A percentile compares a stretch with the other conserved stretches of the same genome.
These are phyloP conservation scores for Herpetotheres cachinnans DNA, from an alignment of 2,113 vertebrate genomes.

Conservation along the genomic window DNA sequence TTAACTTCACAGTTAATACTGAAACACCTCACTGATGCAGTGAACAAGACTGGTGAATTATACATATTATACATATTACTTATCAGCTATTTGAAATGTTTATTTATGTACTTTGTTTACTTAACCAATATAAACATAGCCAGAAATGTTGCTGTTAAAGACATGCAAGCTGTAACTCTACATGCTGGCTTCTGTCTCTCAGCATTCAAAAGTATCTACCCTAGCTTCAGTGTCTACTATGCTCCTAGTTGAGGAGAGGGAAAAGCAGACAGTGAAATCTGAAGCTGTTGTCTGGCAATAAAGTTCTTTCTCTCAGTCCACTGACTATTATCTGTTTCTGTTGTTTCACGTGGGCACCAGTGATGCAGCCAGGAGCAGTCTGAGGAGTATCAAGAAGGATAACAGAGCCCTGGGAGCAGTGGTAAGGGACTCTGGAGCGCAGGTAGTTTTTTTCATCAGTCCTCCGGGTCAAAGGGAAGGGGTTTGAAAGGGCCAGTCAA, in stretches of 20 bases:
- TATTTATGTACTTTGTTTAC: not conserved
- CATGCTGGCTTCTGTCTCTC: not conserved
- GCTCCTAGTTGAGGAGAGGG: not conserved
- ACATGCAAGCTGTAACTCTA: not conserved
- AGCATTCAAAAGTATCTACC: not conserved
- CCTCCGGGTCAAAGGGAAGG: not conserved
- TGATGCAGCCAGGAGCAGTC: fast-evolving
- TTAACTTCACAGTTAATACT: not conserved
- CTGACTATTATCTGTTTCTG: not conserved
- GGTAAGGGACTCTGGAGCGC: not conserved
- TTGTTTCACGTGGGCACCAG: not conserved
- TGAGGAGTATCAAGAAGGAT: not conserved
- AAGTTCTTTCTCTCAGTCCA: not conserved
- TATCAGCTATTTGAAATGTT: not conserved
- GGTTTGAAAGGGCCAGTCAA: not conserved
- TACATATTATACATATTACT: not conserved
- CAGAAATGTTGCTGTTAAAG: not conserved
- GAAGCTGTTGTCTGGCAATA: not conserved
- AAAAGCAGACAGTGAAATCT: not conserved
- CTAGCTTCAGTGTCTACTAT: not conserved
- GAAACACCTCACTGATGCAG: not conserved
- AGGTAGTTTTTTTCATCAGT: not conserved
- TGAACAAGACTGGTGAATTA: not conserved
- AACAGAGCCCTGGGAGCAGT: not conserved
- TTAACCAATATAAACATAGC: not conserved